phyloP scores from a whole-genome alignment of 1,140 invertebrate genomes.

The Drosophila ananassae region DNA sequence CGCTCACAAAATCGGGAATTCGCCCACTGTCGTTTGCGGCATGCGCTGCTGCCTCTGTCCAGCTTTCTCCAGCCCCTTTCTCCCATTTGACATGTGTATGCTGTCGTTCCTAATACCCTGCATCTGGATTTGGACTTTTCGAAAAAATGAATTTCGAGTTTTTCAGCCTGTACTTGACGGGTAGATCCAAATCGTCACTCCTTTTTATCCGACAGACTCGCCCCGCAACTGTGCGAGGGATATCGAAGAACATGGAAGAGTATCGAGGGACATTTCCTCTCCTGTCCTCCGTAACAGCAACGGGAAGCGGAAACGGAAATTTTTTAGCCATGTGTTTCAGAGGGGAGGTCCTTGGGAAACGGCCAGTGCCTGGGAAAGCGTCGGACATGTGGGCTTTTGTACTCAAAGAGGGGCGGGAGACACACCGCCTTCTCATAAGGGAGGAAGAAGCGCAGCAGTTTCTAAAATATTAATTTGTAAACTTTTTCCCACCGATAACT shows the following conservation, averaged over 20 bases:
- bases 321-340: constrained; percentile 80
- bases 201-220: no score
- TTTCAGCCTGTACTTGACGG: neutral
- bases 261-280: constrained; percentile 4
- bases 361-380: constrained; percentile 21
- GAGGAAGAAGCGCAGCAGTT: neutral
- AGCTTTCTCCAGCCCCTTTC: constrained; percentile 58
- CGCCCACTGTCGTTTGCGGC: constrained; percentile 54
- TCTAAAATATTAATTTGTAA: neutral
- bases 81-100: neutral
- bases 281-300: constrained; percentile 69
- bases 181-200: no score
- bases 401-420: constrained; percentile 21
- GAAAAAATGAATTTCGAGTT: neutral
- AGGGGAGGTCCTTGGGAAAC: constrained; percentile 6
- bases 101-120: constrained; percentile 6
- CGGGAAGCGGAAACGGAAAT: constrained; percentile 79
- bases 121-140: neutral
- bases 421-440: neutral
- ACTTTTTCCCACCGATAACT: no score
- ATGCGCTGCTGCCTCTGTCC: constrained; percentile 71
- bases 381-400: constrained; percentile 43
- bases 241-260: neutral
- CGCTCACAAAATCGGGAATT: neutral
- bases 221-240: constrained; percentile 51